These are phyloP conservation scores for Echinops telfairi DNA, from an alignment of 2,113 vertebrate genomes.

Conservation along the genomic window DNA sequence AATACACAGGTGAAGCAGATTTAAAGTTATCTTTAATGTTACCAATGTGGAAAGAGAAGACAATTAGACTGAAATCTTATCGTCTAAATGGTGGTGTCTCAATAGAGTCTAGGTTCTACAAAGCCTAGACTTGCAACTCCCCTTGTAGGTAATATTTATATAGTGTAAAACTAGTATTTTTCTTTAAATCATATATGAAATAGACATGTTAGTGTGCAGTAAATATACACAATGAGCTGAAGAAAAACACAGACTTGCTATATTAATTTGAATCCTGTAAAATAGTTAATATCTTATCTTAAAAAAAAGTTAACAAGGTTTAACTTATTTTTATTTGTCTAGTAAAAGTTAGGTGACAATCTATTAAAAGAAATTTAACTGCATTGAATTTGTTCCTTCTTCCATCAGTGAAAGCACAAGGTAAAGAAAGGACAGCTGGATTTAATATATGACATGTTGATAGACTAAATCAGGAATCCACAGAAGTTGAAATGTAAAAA, in stretches of 20 bases:
- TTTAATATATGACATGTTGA: slow-evolving; percentile 50
- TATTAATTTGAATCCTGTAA: slow-evolving; percentile 37
- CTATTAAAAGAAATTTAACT: slow-evolving; percentile 73
- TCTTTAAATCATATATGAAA: slow-evolving; percentile 64
- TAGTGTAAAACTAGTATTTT: slow-evolving; percentile 49
- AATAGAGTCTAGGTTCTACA: slow-evolving; percentile 39
- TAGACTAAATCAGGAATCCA: slow-evolving; percentile 64
- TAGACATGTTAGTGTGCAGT: slow-evolving; percentile 17
- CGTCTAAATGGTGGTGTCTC: not conserved
- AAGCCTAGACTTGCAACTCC: slow-evolving; percentile 48
- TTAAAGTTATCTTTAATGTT: not conserved
- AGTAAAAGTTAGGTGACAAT: slow-evolving; percentile 77
- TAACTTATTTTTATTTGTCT: slow-evolving; percentile 76
- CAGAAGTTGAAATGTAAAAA: slow-evolving; percentile 56
- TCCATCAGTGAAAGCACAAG: slow-evolving; percentile 70
- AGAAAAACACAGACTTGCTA: slow-evolving; percentile 23
- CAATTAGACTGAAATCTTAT: slow-evolving; percentile 28
- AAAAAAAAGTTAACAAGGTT: slow-evolving; percentile 71
- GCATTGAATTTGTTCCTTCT: slow-evolving; percentile 70
- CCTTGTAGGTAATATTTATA: slow-evolving; percentile 44
- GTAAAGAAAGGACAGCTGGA: slow-evolving; percentile 74
- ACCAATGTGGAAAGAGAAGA: slow-evolving; percentile 39
- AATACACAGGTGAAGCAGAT: not conserved
- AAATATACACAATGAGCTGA: slow-evolving; percentile 40
- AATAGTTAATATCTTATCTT: not conserved